Percentiles rank a stretch among this genome's conserved stretches.
These are phyloP conservation scores for Brenthis hecate DNA, from an alignment of 2,888 invertebrate species.

Conservation along the genomic window DNA sequence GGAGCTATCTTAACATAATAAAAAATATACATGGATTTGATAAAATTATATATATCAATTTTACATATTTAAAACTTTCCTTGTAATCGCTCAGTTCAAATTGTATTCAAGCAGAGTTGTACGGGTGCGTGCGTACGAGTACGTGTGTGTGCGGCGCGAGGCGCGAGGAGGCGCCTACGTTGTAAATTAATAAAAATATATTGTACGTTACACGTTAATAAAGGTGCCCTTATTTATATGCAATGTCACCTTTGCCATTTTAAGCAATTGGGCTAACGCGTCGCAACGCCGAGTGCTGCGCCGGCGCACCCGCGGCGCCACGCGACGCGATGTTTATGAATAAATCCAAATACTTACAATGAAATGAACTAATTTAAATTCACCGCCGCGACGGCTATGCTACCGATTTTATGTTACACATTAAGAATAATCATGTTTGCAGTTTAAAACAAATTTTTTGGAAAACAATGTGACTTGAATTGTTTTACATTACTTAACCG, in stretches of 20 bases:
- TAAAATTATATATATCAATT: no score
- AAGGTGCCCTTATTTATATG: conserved; percentile 38
- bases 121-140: no score
- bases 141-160: no score
- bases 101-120: no score
- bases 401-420: conserved; percentile 44
- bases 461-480: conserved; percentile 39
- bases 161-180: no score
- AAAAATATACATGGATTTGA: no score
- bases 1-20: no score
- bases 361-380: conserved; percentile 53
- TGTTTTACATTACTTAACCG: conserved; percentile 8
- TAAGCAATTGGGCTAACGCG: conserved; percentile 46
- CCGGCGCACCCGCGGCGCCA: conserved; percentile 21
- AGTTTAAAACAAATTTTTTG: conserved; percentile 42
- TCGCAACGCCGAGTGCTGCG: conserved; percentile 30
- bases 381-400: conserved; percentile 44
- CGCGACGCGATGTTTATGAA: conserved; percentile 39
- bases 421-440: conserved; percentile 38
- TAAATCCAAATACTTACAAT: conserved; percentile 46
- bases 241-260: conserved; percentile 41
- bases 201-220: conserved; percentile 19
- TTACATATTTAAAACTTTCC: no score
- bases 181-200: no score
- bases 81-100: no score